These are phyloP conservation scores for Rhingia rostrata DNA, from an alignment of 2,888 invertebrate genomes.

Conservation along the genomic window DNA sequence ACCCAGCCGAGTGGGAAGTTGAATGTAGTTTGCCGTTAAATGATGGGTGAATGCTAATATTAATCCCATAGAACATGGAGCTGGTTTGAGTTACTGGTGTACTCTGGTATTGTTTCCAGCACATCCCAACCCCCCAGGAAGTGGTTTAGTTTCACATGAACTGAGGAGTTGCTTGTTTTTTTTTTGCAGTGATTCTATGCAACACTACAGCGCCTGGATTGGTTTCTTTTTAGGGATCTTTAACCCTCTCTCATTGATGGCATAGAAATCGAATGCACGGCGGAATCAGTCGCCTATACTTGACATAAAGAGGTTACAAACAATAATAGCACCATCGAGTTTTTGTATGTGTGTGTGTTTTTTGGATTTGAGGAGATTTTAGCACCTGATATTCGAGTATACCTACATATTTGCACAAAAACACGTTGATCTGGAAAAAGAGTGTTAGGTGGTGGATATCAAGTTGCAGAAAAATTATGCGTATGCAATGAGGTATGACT, in stretches of 20 bases:
- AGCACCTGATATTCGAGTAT: constrained; percentile 16
- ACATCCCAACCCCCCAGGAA: constrained; percentile 55
- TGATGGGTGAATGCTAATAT: constrained; percentile 65
- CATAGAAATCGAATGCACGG: constrained; percentile 34
- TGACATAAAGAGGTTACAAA: constrained; percentile 49
- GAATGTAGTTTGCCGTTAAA: constrained; percentile 41
- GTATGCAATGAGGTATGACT: constrained; percentile 66
- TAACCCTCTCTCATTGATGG: constrained; percentile 46
- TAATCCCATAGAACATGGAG: constrained; percentile 31
- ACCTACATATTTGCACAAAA: not conserved
- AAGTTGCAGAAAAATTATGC: constrained; percentile 53
- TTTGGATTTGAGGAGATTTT: not conserved
- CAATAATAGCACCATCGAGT: constrained; percentile 28
- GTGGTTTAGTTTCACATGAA: constrained; percentile 68
- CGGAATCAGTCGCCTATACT: constrained; percentile 12
- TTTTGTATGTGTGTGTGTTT: not conserved
- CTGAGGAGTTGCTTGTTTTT: constrained; percentile 30
- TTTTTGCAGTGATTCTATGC: constrained; percentile 12
- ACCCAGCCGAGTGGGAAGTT: constrained; percentile 1
- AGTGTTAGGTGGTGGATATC: constrained; percentile 1
- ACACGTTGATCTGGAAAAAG: not conserved
- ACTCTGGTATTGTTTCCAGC: constrained; percentile 18
- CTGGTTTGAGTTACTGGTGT: constrained; percentile 1
- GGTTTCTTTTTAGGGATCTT: constrained; percentile 48
- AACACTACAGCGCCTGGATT: constrained; percentile 18